A percentile compares a stretch with the other conserved stretches of the same genome.
Evolutionary conservation across 2,888 invertebrate genomes (phyloP).

Genomic region (Chymomyza caudatula): DNA sequence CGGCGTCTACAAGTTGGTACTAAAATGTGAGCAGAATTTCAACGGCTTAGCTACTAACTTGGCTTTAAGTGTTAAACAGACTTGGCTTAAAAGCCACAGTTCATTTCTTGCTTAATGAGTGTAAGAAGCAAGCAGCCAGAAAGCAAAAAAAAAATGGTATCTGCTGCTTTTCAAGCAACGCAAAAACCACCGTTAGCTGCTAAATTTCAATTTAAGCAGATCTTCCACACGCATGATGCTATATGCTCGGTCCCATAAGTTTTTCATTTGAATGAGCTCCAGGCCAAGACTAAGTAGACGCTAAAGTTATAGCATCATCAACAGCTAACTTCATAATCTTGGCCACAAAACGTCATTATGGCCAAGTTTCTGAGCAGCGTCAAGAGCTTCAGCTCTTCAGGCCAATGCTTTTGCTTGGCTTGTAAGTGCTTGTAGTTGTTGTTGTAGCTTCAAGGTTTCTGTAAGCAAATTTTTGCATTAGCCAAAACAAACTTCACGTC

Average conservation of each 20-base stretch:
- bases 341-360: background rate
- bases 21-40: constrained; percentile 13
- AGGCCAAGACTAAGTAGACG: background rate
- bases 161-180: constrained; percentile 1
- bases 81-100: constrained; percentile 41
- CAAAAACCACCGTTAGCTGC: constrained; percentile 52
- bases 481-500: constrained; percentile 45
- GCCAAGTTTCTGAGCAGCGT: background rate
- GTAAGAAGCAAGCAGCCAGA: constrained; percentile 38
- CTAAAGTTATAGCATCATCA: constrained; percentile 37
- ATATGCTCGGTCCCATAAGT: constrained; percentile 9
- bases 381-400: constrained; percentile 24
- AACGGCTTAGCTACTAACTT: background rate
- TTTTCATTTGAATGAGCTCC: background rate
- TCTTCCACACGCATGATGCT: constrained; percentile 50
- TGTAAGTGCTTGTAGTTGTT: constrained; percentile 30
- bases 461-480: constrained; percentile 53
- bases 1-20: background rate
- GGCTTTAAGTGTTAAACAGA: constrained; percentile 22
- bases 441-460: constrained; percentile 65
- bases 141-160: no score
- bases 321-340: constrained; percentile 16
- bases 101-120: constrained; percentile 59
- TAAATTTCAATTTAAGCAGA: constrained; percentile 57
- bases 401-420: constrained; percentile 56